A percentile compares a stretch with the other conserved stretches of the same genome.
Evolutionary conservation across 2,797 vertebrate species (phyloP).

Genomic region (Notamacropus eugenii): DNA sequence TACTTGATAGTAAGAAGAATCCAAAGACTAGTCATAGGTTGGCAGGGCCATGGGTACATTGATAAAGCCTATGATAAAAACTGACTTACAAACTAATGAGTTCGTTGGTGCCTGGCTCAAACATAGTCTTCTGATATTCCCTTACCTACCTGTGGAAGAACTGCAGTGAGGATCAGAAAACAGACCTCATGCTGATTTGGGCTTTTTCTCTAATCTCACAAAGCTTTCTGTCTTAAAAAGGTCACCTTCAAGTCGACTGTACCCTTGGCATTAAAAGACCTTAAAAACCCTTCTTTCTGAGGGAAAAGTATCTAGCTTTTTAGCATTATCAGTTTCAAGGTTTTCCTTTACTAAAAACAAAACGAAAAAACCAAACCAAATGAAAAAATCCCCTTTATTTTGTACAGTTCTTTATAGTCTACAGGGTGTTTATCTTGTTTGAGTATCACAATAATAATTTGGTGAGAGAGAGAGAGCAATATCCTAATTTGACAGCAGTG

Average conservation of each 20-base stretch:
- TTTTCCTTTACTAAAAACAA: conserved; percentile 33
- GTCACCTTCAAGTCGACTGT: conserved; percentile 42
- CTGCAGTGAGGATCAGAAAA: background rate
- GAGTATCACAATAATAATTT: background rate
- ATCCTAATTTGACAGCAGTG: background rate
- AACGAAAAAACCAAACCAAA: background rate
- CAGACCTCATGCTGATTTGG: conserved; percentile 22
- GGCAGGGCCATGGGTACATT: background rate
- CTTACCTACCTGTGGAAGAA: background rate
- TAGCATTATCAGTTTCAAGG: conserved; percentile 37
- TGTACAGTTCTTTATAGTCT: background rate
- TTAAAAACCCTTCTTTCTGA: conserved; percentile 27
- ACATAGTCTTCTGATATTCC: background rate
- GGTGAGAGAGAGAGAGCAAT: background rate
- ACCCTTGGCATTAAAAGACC: conserved; percentile 57
- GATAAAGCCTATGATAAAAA: background rate
- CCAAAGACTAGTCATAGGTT: background rate
- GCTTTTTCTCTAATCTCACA: conserved; percentile 63
- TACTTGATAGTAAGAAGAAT: background rate
- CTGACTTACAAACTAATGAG: background rate
- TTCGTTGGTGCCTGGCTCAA: background rate
- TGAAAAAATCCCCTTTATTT: background rate
- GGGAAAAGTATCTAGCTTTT: conserved; percentile 44
- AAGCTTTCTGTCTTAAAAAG: conserved; percentile 64
- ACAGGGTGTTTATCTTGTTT: background rate